These are phyloP conservation scores for Drosophila anomalata DNA, from an alignment of 2,888 invertebrate genomes.

Conservation along the genomic window DNA sequence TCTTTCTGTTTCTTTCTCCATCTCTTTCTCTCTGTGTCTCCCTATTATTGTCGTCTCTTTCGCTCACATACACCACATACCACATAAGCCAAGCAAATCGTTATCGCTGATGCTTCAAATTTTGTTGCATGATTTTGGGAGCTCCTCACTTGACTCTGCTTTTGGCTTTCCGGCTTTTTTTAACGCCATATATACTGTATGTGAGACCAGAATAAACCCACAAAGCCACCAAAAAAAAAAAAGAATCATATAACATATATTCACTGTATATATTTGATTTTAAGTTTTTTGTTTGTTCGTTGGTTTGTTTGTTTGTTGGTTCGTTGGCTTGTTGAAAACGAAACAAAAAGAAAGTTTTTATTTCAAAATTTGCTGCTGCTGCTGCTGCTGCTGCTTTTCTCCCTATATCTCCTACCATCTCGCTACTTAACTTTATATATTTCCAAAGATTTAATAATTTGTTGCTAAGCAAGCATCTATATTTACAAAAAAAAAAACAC, in stretches of 20 bases:
- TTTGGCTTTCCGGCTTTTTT: constrained; percentile 29
- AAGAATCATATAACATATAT: background rate
- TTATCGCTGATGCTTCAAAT: constrained; percentile 14
- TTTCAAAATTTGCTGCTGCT: constrained; percentile 35
- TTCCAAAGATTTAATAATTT: constrained; percentile 32
- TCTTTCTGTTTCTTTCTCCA: constrained; percentile 12
- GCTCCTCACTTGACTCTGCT: constrained; percentile 16
- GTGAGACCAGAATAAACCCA: background rate
- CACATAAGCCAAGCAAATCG: constrained; percentile 27
- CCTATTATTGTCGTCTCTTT: constrained; percentile 4
- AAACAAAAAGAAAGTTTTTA: constrained; percentile 22
- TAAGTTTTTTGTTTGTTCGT: constrained; percentile 28
- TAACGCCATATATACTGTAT: background rate
- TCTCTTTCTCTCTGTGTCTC: constrained; percentile 7
- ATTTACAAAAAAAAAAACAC: constrained; percentile 10
- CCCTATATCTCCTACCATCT: constrained; percentile 23
- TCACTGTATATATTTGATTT: constrained; percentile 25
- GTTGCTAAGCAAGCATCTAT: constrained; percentile 33
- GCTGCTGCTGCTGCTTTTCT: constrained; percentile 21
- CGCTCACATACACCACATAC: constrained; percentile 15
- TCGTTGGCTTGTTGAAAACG: constrained; percentile 46
- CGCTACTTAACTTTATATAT: constrained; percentile 21
- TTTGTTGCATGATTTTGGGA: constrained; percentile 43
- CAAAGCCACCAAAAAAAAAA: background rate
- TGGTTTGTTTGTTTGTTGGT: constrained; percentile 32